A percentile compares a stretch with the other conserved stretches of the same genome.
phyloP scores from a whole-genome alignment of 2,888 invertebrate species.

The Conops quadrifasciatus region DNA sequence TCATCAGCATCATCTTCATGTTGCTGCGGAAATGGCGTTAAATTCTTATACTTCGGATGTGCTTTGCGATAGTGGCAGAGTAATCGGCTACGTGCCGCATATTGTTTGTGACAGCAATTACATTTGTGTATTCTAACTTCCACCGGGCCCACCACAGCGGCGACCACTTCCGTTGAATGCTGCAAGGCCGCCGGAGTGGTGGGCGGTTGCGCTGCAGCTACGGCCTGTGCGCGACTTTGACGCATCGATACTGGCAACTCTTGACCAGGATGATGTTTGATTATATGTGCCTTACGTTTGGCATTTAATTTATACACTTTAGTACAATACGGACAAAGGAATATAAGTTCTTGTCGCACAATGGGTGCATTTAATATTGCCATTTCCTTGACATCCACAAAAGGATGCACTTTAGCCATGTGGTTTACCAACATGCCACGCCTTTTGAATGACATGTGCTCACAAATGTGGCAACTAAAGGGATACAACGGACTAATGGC shows the following conservation, averaged over 20 bases:
- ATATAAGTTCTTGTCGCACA: conserved; percentile 77
- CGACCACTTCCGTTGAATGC: background rate
- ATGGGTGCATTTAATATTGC: conserved; percentile 82
- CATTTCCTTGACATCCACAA: conserved; percentile 72
- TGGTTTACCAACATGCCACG: conserved; percentile 89
- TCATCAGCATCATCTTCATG: background rate
- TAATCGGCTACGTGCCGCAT: conserved; percentile 80
- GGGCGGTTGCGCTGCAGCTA: background rate
- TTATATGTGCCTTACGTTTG: conserved; percentile 83
- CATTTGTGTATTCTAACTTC: conserved; percentile 77
- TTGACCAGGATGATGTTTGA: conserved; percentile 82
- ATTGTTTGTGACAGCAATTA: conserved; percentile 86
- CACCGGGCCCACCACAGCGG: conserved; percentile 76
- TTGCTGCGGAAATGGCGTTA: conserved; percentile 48
- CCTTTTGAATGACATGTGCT: conserved; percentile 76
- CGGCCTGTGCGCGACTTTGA: conserved; percentile 68
- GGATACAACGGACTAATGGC: conserved; percentile 31
- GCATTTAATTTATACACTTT: conserved; percentile 86
- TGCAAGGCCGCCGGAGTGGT: background rate
- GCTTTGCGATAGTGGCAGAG: conserved; percentile 75
- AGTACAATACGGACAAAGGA: conserved; percentile 85
- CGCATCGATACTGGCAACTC: conserved; percentile 64
- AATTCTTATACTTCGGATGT: conserved; percentile 67
- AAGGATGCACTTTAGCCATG: conserved; percentile 79
- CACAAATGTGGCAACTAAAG: conserved; percentile 72